Evolutionary conservation across 30 jellyfish, hydroid and myxozoan genomes (phyloP).

Genomic region (Chironex yamaguchii): DNA sequence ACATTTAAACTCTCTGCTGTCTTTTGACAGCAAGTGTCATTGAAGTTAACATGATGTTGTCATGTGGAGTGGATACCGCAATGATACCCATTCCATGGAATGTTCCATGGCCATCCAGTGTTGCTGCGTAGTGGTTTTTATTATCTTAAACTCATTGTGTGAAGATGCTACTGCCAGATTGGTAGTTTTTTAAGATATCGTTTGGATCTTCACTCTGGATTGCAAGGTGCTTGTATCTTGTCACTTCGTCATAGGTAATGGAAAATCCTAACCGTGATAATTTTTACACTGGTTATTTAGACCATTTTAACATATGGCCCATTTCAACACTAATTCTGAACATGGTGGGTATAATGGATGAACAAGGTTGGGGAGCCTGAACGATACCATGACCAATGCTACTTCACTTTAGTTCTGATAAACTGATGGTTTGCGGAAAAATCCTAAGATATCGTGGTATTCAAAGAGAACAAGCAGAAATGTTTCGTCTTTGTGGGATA

Average conservation of each 20-base stretch:
- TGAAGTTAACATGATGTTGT: no score
- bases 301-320: slow-evolving; percentile 63
- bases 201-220: slow-evolving; percentile 26
- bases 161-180: slow-evolving; percentile 34
- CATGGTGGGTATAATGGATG: slow-evolving; percentile 31
- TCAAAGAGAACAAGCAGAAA: no score
- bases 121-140: slow-evolving; percentile 42
- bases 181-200: neutral
- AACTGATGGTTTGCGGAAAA: no score
- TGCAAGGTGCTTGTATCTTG: slow-evolving; percentile 47
- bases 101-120: slow-evolving; percentile 56
- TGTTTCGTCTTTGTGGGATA: no score
- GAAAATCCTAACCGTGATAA: slow-evolving; percentile 29
- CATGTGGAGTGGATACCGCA: no score
- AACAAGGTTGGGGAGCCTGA: no score
- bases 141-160: slow-evolving; percentile 59
- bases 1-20: slow-evolving; percentile 5
- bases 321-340: slow-evolving; percentile 58
- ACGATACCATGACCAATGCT: no score
- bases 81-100: slow-evolving; percentile 61
- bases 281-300: slow-evolving; percentile 47
- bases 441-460: no score
- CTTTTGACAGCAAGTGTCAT: slow-evolving; percentile 1
- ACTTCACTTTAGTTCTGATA: no score
- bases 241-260: slow-evolving; percentile 58